Conservation (phyloP, 2,797 vertebrate species). For the Scomberomorus guttatus region DNA sequence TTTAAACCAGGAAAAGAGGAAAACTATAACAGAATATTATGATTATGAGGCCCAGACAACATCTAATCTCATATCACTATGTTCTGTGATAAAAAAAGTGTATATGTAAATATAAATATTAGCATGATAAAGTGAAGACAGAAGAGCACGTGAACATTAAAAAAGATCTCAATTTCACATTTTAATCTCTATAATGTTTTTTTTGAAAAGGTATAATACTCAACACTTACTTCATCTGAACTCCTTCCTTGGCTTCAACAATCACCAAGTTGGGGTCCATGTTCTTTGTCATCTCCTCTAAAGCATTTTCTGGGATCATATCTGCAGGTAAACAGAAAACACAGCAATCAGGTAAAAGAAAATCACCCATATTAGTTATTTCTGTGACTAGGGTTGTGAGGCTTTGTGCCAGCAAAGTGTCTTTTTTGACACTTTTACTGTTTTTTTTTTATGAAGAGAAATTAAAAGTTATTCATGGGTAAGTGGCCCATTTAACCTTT, state of each 20-base stretch:
- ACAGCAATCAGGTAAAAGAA: background rate
- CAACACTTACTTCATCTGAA: conserved; percentile 93
- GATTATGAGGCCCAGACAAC: background rate
- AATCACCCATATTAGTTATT: background rate
- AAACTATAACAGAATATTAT: background rate
- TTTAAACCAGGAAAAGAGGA: background rate
- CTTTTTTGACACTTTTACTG: no score
- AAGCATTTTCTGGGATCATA: conserved; percentile 98
- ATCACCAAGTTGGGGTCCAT: conserved; percentile 96
- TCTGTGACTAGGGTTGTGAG: no score
- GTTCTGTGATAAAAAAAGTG: background rate
- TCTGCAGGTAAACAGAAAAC: conserved; percentile 79
- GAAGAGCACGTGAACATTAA: background rate
- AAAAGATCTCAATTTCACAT: background rate
- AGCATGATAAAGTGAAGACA: background rate
- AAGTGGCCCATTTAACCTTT: background rate
- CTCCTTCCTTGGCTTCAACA: conserved; percentile 91
- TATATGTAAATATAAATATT: background rate
- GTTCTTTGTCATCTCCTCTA: conserved; percentile 99
- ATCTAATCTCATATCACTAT: background rate
- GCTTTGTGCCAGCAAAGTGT: no score
- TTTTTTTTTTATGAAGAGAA: no score
- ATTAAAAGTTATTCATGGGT: no score
- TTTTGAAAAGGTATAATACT: background rate
- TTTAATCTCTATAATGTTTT: background rate